Base-by-base conservation (phyloP, 2,888 invertebrate genomes). In the Aphidoletes aphidimyza region DNA sequence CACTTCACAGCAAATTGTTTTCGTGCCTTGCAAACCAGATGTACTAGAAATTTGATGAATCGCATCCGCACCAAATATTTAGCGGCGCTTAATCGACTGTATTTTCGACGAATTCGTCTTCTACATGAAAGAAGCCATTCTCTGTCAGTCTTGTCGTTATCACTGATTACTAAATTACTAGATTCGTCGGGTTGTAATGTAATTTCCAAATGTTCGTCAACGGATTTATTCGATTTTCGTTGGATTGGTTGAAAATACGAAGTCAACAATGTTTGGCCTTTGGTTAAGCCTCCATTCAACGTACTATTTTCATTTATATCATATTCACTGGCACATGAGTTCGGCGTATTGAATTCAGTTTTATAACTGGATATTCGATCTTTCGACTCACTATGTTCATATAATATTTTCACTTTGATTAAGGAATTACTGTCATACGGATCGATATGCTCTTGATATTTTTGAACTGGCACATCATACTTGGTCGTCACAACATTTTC, bases 241-340 rank as follows among this genome's bases (percentile, higher is more conserved):
- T 22, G 37, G 5, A 81, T 19, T n/a, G 39, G 39, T 17, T 83
- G 49, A 84, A 85, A 86, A 36, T 85, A 86, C 39, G 86, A 85
- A 0, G 86, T 85, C 26, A 86, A 69, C 19, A 86, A 83, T 84
- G 85, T 86, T 85, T 86, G 86, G 30, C 86, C 85, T 47, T 85
- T 85, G 47, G 26, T 45, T 30, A 83, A n/a, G 11, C 26, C 14
- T 1, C 17, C 34, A 47, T 11, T 36, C 30, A 1, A 11, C 2
- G 19, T n/a, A 36, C 45, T 49, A 34, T 34, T 83, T 11, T 30
- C 39, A 81, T 36, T 81, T 37, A 22, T 81, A n/a, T 39, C 39
- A n/a, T 22, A 5, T 1, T 37, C 14, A 11, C 1, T 3, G 11
- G 3, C 26, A 19, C 19, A 78, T 36, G 22, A 59, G 1, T 26